Conservation (phyloP, 2,888 invertebrate genomes). For the Phragmatobia fuliginosa region DNA sequence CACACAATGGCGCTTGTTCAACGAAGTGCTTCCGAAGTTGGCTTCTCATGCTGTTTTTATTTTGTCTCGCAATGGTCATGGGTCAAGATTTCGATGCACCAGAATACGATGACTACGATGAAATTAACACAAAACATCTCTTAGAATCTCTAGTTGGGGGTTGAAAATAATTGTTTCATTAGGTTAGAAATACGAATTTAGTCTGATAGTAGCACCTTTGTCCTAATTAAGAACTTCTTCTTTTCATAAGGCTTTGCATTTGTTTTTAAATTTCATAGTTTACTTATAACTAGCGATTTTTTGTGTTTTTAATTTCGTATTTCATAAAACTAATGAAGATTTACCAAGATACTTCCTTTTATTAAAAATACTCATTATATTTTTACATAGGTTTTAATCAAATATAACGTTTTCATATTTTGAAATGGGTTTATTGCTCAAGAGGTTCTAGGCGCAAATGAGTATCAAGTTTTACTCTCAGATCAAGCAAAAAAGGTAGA, state of each 20-base stretch:
- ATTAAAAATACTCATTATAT: too few species aligned
- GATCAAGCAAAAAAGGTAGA: too few species aligned
- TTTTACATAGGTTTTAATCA: too few species aligned
- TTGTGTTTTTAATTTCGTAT: background rate
- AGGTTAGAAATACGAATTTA: conserved; percentile 47
- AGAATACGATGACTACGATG: conserved; percentile 56
- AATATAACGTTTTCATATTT: too few species aligned
- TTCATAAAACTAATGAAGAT: too few species aligned
- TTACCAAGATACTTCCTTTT: too few species aligned
- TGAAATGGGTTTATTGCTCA: too few species aligned
- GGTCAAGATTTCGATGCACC: conserved; percentile 58
- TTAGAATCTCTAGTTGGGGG: conserved; percentile 63
- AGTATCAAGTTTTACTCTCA: too few species aligned
- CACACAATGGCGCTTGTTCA: conserved; percentile 65
- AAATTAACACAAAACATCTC: conserved; percentile 45
- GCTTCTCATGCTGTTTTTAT: conserved; percentile 70
- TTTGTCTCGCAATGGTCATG: conserved; percentile 68
- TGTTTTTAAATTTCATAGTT: background rate
- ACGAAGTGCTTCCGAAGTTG: conserved; percentile 63
- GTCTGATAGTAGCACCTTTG: conserved; percentile 38
- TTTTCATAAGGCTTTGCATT: conserved; percentile 24
- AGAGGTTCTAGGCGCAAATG: too few species aligned
- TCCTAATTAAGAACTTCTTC: conserved; percentile 28
- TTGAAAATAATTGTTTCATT: conserved; percentile 40
- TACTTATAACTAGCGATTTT: background rate